Base-by-base conservation (phyloP, 2,797 vertebrate species). In the Intellagama lesueurii region DNA sequence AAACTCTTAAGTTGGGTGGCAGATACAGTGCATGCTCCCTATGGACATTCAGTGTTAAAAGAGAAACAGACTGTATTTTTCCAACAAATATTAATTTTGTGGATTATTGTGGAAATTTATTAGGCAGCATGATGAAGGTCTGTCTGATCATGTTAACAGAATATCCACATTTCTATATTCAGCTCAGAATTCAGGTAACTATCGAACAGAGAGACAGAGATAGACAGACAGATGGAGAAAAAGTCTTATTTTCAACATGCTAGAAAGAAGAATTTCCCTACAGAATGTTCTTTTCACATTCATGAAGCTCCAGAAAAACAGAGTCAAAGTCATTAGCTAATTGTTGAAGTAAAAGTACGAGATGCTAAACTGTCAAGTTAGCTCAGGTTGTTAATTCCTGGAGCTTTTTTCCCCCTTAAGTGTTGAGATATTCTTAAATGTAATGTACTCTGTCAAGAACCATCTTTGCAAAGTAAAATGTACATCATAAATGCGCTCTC, bases 301-400 rank as follows among this genome's bases (percentile, higher is more conserved):
- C 40, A 40, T 40, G 40, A 40, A 92, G 91, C 88, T 91, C 76
- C 73, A 60, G 86, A 90, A 92, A 44, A 70, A 89, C 90, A 89
- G 17, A 89, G 17, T 40, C 30, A 75, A 93, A 93, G 86, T 64
- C 90, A 68, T 95, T 93, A 92, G 86, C 92, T 94, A 91, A 88
- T 81, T 86, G 68, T 76, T 90, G 93, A 70, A 89, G 92, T 92
- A 90, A 90, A 79, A 93, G 87, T 93, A 91, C 83, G 91, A 92
- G 90, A 92, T 94, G 88, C 87, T 89, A 93, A 95, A 94, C 88
- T 91, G 95, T 94, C 92, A 92, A 94, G 92, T 93, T 95, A 94
- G 90, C 93, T 93, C 90, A 89, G 94, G 94, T 82, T 92, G 80
- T 87, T 30, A 0, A 85, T 92, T 93, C 94, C 93, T 69, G 79